Evolutionary conservation across 1,140 invertebrate genomes (phyloP).

Genomic region (Ridgeia piscesae): DNA sequence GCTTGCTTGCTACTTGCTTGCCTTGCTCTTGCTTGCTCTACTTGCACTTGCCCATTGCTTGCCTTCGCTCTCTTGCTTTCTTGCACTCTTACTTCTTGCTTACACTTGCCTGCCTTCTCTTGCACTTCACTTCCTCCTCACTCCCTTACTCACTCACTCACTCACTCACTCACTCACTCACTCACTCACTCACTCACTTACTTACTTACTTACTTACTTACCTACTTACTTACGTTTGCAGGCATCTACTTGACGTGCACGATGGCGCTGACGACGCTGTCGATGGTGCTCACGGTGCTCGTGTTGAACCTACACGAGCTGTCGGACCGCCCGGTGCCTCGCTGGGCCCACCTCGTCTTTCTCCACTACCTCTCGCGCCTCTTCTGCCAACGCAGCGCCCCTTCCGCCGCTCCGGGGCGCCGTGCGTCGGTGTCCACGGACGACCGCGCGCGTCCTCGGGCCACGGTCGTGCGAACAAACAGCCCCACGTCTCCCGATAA

Average conservation of each 20-base stretch:
- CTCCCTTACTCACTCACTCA: too few relatives aligned
- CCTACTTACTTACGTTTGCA: too few relatives aligned
- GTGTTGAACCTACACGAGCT: slow-evolving; percentile 30
- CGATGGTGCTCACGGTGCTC: slow-evolving; percentile 32
- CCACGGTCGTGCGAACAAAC: neutral
- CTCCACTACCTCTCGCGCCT: slow-evolving; percentile 18
- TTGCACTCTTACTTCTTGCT: too few relatives aligned
- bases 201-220: too few relatives aligned
- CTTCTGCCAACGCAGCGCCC: slow-evolving; percentile 3
- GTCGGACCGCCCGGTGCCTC: slow-evolving; percentile 28
- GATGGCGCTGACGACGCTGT: slow-evolving; percentile 31
- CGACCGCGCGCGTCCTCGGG: neutral
- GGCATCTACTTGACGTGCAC: slow-evolving; percentile 33
- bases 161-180: too few relatives aligned
- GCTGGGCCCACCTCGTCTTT: slow-evolving; percentile 19
- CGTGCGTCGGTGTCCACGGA: neutral
- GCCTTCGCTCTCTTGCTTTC: too few relatives aligned
- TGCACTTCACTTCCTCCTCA: too few relatives aligned
- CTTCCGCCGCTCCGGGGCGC: neutral
- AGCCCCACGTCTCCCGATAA: neutral
- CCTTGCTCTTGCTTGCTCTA: too few relatives aligned
- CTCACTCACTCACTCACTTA: too few relatives aligned
- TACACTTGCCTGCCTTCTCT: too few relatives aligned
- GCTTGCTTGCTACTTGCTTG: too few relatives aligned
- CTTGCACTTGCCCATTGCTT: too few relatives aligned